Conservation (phyloP, 2,113 vertebrate genomes). For the Pseudonaja textilis region DNA sequence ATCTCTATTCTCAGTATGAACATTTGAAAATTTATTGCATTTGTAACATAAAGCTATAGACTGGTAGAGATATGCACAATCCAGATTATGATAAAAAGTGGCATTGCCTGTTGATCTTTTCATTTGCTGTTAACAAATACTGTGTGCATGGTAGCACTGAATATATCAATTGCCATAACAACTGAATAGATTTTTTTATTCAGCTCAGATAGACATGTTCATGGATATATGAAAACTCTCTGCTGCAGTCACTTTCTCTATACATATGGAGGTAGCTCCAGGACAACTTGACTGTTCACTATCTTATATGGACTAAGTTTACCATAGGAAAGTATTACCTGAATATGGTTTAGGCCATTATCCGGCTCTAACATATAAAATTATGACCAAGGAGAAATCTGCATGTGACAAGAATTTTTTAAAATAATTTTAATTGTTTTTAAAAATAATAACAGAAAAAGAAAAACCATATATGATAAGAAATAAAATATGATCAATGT, state of each 20-base stretch:
- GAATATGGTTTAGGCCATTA: neutral
- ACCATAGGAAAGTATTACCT: neutral
- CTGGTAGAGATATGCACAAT: neutral
- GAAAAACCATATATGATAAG: neutral
- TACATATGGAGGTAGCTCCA: neutral
- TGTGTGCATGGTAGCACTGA: neutral
- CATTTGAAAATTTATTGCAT: neutral
- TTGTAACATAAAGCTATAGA: neutral
- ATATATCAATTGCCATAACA: neutral
- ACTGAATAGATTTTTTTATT: neutral
- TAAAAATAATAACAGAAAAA: neutral
- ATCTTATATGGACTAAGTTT: neutral
- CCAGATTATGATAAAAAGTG: neutral
- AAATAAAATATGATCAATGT: neutral
- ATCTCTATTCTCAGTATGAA: neutral
- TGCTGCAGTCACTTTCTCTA: neutral
- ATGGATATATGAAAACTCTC: neutral
- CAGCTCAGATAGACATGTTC: neutral
- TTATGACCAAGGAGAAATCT: neutral
- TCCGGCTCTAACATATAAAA: neutral
- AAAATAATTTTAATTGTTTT: neutral
- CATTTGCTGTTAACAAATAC: neutral
- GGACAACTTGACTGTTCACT: neutral
- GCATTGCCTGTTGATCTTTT: neutral
- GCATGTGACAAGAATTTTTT: neutral